Evolutionary conservation across 2,888 invertebrate species (phyloP).

Genomic region (Cordylochernes scorpioides): DNA sequence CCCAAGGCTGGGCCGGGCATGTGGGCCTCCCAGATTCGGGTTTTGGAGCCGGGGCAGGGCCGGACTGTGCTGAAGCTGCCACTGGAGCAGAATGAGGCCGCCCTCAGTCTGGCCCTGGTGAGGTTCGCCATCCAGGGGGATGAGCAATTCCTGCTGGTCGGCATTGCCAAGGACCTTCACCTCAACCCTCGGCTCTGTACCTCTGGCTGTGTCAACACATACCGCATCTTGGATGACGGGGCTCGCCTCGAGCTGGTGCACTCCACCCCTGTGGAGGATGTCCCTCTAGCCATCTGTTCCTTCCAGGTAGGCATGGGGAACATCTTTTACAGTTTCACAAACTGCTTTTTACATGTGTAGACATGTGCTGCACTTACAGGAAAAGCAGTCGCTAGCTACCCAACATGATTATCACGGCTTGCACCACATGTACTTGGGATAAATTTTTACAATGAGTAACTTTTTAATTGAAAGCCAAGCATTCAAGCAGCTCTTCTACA

Average conservation of each 20-base stretch:
- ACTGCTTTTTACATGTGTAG: too few relatives aligned
- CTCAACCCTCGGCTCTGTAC: slow-evolving; percentile 57
- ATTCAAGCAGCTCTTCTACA: too few relatives aligned
- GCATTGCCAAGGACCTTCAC: slow-evolving; percentile 65
- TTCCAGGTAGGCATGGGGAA: too few relatives aligned
- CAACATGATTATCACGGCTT: too few relatives aligned
- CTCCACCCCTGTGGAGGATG: slow-evolving; percentile 72
- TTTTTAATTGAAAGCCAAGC: too few relatives aligned
- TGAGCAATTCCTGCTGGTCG: slow-evolving; percentile 44
- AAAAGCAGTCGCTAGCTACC: too few relatives aligned
- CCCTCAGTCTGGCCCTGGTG: slow-evolving; percentile 41
- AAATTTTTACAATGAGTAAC: too few relatives aligned
- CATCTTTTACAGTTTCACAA: too few relatives aligned
- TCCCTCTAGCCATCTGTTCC: slow-evolving; percentile 58
- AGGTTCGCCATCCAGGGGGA: slow-evolving; percentile 42
- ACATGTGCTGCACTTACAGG: too few relatives aligned
- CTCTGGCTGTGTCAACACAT: slow-evolving; percentile 63
- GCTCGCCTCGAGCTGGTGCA: slow-evolving; percentile 72
- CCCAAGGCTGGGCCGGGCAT: slow-evolving; percentile 77
- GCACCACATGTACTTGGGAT: too few relatives aligned
- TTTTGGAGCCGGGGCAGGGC: slow-evolving; percentile 58
- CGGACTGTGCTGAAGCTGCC: slow-evolving; percentile 46
- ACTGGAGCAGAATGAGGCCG: slow-evolving; percentile 85
- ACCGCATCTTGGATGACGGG: slow-evolving; percentile 43
- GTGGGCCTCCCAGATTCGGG: slow-evolving; percentile 76